These are phyloP conservation scores for Subanguina moxae DNA, from an alignment of 1,140 invertebrate species.

Conservation along the genomic window DNA sequence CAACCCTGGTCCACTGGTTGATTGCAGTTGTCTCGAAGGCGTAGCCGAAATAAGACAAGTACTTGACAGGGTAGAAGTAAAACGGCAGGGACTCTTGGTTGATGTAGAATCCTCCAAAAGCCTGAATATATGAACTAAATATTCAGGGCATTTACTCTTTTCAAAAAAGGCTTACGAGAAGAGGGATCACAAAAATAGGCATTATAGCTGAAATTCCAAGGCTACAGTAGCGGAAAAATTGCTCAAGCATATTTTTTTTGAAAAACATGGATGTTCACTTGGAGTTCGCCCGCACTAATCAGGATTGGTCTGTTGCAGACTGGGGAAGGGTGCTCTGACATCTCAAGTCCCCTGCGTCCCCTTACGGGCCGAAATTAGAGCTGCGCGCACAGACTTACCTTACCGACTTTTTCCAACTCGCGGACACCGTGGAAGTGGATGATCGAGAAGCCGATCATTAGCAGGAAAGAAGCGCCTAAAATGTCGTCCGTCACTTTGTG, in stretches of 20 bases:
- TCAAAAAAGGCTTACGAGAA: constrained; percentile 66
- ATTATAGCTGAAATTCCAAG: constrained; percentile 66
- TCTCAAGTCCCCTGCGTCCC: too few species aligned
- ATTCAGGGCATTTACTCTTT: constrained; percentile 67
- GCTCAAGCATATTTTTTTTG: too few species aligned
- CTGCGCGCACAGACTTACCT: constrained; percentile 76
- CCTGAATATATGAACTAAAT: constrained; percentile 53
- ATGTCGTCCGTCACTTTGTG: too few species aligned
- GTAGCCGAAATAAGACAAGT: constrained; percentile 90
- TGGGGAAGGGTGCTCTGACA: too few species aligned
- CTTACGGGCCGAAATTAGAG: constrained; percentile 63
- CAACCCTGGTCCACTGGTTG: constrained; percentile 76
- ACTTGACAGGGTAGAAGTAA: constrained; percentile 84
- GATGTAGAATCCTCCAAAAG: constrained; percentile 76
- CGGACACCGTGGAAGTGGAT: background rate
- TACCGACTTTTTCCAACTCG: constrained; percentile 74
- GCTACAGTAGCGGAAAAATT: constrained; percentile 66
- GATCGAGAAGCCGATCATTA: too few species aligned
- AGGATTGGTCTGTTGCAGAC: too few species aligned
- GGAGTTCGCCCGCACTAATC: too few species aligned
- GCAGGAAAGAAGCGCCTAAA: too few species aligned
- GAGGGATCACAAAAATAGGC: constrained; percentile 82
- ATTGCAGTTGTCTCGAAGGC: constrained; percentile 86
- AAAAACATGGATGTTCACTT: too few species aligned
- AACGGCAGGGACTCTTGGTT: constrained; percentile 75